phyloP scores from a whole-genome alignment of 2,113 vertebrate species.

The Thunnus thynnus region DNA sequence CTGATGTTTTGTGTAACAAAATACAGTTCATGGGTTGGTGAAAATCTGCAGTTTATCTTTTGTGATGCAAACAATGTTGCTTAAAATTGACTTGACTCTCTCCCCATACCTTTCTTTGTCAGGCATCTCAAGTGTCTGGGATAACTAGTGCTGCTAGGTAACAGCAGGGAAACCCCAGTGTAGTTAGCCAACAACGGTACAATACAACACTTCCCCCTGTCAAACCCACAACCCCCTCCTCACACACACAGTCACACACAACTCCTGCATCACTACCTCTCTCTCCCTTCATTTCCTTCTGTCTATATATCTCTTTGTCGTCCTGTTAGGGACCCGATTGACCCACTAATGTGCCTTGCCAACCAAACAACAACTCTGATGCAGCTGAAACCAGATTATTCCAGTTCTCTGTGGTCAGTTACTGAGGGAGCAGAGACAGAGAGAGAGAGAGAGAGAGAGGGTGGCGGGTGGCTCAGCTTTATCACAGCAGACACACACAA shows the following conservation, averaged over 20 bases:
- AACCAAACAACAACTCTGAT: slow-evolving; percentile 66
- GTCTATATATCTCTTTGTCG: slow-evolving; percentile 50
- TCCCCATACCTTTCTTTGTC: slow-evolving; percentile 9
- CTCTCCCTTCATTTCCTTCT: slow-evolving; percentile 30
- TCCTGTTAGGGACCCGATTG: slow-evolving; percentile 48
- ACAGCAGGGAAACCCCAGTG: slow-evolving; percentile 34
- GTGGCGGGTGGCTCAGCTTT: slow-evolving; percentile 46
- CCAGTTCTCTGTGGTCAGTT: slow-evolving; percentile 71
- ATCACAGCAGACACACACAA: slow-evolving; percentile 48
- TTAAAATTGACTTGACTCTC: background rate
- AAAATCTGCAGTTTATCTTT: background rate
- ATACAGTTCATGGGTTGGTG: background rate
- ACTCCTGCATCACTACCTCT: background rate
- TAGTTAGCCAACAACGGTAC: slow-evolving; percentile 8
- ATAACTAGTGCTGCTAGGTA: slow-evolving; percentile 35
- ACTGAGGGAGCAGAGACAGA: slow-evolving; percentile 41
- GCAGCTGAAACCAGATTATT: slow-evolving; percentile 79
- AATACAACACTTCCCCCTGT: slow-evolving; percentile 4
- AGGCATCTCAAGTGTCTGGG: background rate
- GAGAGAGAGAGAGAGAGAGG: slow-evolving; percentile 10
- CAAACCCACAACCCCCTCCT: background rate
- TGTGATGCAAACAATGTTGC: background rate
- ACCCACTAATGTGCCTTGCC: slow-evolving; percentile 69
- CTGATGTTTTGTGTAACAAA: too few relatives aligned
- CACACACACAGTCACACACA: background rate